phyloP scores from a whole-genome alignment of 2,797 vertebrate genomes.

The Danio tinwini region DNA sequence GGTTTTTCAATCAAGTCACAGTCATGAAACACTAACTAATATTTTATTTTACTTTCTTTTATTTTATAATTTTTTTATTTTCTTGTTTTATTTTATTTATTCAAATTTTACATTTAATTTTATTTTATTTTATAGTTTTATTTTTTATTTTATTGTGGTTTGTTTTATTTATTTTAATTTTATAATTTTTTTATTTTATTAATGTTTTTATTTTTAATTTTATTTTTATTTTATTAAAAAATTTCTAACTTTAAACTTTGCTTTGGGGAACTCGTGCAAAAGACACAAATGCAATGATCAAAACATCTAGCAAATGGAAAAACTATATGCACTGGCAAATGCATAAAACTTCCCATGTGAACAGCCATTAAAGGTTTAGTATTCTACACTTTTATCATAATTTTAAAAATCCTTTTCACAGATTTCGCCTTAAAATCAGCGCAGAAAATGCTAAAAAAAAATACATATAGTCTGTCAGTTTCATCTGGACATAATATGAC shows the following conservation, averaged over 20 bases:
- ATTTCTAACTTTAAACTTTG: background rate
- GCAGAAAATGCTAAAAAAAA: background rate
- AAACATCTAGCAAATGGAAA: background rate
- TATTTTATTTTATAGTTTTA: too few relatives aligned
- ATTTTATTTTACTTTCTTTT: too few relatives aligned
- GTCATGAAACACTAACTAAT: too few relatives aligned
- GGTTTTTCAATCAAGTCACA: background rate
- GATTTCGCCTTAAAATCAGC: background rate
- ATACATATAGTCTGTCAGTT: background rate
- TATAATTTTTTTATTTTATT: too few relatives aligned
- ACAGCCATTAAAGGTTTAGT: background rate
- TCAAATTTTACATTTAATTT: too few relatives aligned
- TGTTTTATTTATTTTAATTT: too few relatives aligned
- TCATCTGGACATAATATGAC: constrained; percentile 8
- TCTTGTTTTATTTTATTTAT: too few relatives aligned
- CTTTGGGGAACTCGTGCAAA: background rate
- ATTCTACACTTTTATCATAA: background rate
- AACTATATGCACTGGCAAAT: background rate
- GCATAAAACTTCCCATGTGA: background rate
- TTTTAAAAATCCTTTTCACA: background rate
- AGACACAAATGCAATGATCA: background rate
- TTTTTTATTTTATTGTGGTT: too few relatives aligned
- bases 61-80: too few relatives aligned
- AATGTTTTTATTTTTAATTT: too few relatives aligned
- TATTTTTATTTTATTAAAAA: too few relatives aligned